Evolutionary conservation across 2,888 invertebrate species (phyloP), one percentile per base, ranked within the genome.

Genomic region (Platycheirus albimanus): DNA sequence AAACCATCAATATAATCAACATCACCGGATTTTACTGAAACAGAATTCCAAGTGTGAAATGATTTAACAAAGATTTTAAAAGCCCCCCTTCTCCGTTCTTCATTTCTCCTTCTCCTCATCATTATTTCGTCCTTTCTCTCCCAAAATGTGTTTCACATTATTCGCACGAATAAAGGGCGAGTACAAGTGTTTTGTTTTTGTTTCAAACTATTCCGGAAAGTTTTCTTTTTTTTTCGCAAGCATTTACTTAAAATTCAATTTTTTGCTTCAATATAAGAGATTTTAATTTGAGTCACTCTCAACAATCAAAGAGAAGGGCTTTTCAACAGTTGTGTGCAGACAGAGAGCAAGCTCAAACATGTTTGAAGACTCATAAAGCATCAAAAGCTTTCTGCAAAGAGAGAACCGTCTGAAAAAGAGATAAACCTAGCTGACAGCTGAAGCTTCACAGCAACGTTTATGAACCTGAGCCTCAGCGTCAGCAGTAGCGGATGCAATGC

Each of bases 101-200:
- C 67, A 72, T 67, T 72, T 64, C 64, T 74, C 30, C 67, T 74
- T 58, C 43, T 72, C 67, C 45, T 69, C 69, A 67, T 69, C 72
- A 78, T 72, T 64, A 83, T 74, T 63, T 69, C 67, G 49, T 58
- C 8, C 15, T 43, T 70, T 38, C 61, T 67, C 19, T 54, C 47
- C 28, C 33, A 11, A 19, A 30, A 61, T 75, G 63, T 64, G 64
- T 41, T 45, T 61, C 66, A 54, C 61, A 81, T 81, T 81, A 81
- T 71, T 81, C 49, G 63, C 52, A 38, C n/a, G 74, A 61, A 79
- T 67, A 67, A 77, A 77, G 56, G 67, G 67, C 67, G 77, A 77
- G 47, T 63, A 54, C 71, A 67, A 83, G 72, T 83, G 81, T 83
- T 77, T 77, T 83, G 77, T 83, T 77, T 83, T 83, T 63, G 56